Conservation (phyloP, 2,797 vertebrate species). For the Threskiornis aethiopicus region DNA sequence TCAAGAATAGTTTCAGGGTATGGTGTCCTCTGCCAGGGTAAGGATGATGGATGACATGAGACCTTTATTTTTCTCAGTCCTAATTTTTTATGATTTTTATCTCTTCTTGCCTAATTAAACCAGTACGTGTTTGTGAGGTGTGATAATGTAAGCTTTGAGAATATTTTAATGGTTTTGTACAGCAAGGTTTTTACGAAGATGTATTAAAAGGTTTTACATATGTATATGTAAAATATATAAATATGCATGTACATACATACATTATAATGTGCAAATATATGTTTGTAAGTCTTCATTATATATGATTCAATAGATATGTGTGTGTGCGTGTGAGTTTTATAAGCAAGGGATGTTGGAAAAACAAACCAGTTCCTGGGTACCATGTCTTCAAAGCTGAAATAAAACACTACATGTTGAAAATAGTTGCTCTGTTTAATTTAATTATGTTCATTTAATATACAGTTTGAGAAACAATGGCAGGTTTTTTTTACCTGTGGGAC, state of each 20-base stretch:
- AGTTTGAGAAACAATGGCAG: not conserved
- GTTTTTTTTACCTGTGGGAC: not conserved
- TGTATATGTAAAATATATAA: not conserved
- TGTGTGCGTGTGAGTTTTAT: not conserved
- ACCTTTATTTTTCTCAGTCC: not conserved
- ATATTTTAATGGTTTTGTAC: not conserved
- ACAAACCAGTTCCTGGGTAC: not conserved
- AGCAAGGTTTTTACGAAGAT: not conserved
- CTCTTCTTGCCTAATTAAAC: not conserved
- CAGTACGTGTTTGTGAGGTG: not conserved
- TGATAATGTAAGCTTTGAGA: not conserved
- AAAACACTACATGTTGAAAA: not conserved
- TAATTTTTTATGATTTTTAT: not conserved
- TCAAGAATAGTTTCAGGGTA: not conserved
- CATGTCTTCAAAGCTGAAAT: not conserved
- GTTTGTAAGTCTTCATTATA: not conserved
- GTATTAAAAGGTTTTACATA: not conserved
- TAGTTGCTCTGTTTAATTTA: not conserved
- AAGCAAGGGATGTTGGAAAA: not conserved
- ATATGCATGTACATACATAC: not conserved
- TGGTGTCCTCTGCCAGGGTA: not conserved
- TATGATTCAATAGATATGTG: not conserved
- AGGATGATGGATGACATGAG: not conserved
- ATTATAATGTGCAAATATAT: not conserved
- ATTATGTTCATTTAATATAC: not conserved